These are phyloP conservation scores for Benthosema pterotum DNA, from an alignment of 2,797 vertebrate species.

Conservation along the genomic window DNA sequence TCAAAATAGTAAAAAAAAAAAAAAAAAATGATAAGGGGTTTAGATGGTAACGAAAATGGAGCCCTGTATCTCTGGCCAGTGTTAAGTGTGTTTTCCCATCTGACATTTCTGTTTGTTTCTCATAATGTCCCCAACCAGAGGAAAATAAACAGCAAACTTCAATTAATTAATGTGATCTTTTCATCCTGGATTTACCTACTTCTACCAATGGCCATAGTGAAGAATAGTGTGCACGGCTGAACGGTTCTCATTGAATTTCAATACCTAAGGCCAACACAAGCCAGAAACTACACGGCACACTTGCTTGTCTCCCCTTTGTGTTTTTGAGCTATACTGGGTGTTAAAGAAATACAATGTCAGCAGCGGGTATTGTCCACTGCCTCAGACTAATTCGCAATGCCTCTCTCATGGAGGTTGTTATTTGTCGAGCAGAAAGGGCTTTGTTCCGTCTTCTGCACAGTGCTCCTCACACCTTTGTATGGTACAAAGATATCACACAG, in stretches of 20 bases:
- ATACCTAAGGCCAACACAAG: slow-evolving; percentile 32
- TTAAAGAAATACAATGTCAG: slow-evolving; percentile 45
- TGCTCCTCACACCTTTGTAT: slow-evolving; percentile 51
- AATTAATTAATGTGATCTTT: slow-evolving; percentile 19
- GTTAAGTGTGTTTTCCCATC: slow-evolving; percentile 8
- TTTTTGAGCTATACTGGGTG: slow-evolving; percentile 32
- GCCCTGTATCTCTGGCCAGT: slow-evolving; percentile 33
- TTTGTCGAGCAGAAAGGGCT: slow-evolving; percentile 52
- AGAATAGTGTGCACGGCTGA: slow-evolving; percentile 21
- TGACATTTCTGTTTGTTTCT: background rate
- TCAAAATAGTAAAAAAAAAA: too few relatives aligned
- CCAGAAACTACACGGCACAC: slow-evolving; percentile 36
- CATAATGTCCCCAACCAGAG: slow-evolving; percentile 1
- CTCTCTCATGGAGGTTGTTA: slow-evolving; percentile 31
- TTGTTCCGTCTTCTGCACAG: slow-evolving; percentile 57
- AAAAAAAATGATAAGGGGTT: too few relatives aligned
- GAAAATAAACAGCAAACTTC: slow-evolving; percentile 21
- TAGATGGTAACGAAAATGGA: too few relatives aligned
- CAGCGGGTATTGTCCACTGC: slow-evolving; percentile 41
- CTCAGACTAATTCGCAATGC: slow-evolving; percentile 27
- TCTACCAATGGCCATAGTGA: slow-evolving; percentile 8
- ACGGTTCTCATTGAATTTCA: slow-evolving; percentile 45
- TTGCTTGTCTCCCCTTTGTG: slow-evolving; percentile 57
- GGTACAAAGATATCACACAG: slow-evolving; percentile 13
- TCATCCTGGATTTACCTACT: slow-evolving; percentile 16